Conservation (phyloP, 2,113 vertebrate genomes). For the Ictalurus punctatus region DNA sequence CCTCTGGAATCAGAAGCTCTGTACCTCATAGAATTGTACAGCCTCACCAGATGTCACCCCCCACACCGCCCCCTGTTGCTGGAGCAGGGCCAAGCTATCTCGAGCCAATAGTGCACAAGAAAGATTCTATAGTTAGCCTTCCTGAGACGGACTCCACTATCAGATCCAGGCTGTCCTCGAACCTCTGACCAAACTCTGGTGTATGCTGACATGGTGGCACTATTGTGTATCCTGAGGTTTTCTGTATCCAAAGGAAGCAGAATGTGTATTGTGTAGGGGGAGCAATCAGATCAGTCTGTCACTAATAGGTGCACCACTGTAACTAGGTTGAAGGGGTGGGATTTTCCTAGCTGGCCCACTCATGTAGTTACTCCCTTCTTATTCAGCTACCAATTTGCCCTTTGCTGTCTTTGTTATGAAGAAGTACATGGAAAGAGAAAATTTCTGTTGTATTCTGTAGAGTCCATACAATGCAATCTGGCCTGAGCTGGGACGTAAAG, state of each 20-base stretch:
- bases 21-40: constrained; percentile 70
- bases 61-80: constrained; percentile 65
- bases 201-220: constrained; percentile 19
- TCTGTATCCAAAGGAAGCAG: neutral
- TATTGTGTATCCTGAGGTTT: neutral
- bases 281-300: constrained; percentile 2
- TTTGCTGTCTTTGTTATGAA: constrained; percentile 74
- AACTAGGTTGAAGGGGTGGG: constrained; percentile 61
- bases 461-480: constrained; percentile 78
- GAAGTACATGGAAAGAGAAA: constrained; percentile 64
- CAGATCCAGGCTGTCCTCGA: constrained; percentile 91
- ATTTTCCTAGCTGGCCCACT: constrained; percentile 69
- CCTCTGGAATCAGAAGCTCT: constrained; percentile 69
- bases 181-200: constrained; percentile 86
- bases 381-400: constrained; percentile 71
- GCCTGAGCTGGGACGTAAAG: constrained; percentile 72
- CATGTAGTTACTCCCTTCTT: constrained; percentile 71
- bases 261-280: constrained; percentile 51
- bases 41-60: constrained; percentile 67
- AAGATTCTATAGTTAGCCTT: constrained; percentile 83
- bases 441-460: constrained; percentile 66
- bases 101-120: constrained; percentile 78
- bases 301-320: constrained; percentile 60
- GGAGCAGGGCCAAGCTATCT: constrained; percentile 68
- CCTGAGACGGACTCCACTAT: constrained; percentile 84